Conservation (phyloP, 2,888 invertebrate species). For the Orchestes rusci region DNA sequence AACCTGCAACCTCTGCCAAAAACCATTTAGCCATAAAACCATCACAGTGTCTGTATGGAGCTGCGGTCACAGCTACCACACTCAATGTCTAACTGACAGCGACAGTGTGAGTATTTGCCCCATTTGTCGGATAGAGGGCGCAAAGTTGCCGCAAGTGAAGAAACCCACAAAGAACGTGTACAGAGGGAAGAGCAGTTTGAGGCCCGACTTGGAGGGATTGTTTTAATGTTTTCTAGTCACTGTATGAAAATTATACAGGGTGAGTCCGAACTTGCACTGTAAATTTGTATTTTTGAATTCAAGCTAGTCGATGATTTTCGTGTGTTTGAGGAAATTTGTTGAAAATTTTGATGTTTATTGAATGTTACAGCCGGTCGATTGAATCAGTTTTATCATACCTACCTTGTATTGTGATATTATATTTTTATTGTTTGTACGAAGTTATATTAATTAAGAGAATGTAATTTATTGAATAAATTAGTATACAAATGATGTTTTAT, state of each 20-base stretch:
- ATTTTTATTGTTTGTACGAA: slow-evolving; percentile 24
- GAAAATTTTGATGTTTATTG: no score
- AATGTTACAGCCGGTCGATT: no score
- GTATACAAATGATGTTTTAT: slow-evolving; percentile 5
- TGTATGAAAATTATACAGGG: no score
- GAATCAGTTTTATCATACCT: no score
- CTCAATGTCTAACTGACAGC: slow-evolving; percentile 30
- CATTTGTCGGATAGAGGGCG: slow-evolving; percentile 35
- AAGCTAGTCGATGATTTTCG: no score
- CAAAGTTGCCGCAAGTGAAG: slow-evolving; percentile 28
- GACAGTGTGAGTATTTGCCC: slow-evolving; percentile 36
- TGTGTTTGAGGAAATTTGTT: no score
- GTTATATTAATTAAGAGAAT: slow-evolving; percentile 11
- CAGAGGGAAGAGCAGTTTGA: slow-evolving; percentile 25
- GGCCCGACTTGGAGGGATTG: slow-evolving; percentile 43
- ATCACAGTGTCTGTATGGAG: slow-evolving; percentile 37
- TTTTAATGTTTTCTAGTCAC: slow-evolving; percentile 34
- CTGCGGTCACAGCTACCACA: slow-evolving; percentile 42
- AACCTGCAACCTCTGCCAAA: slow-evolving; percentile 39
- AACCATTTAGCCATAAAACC: slow-evolving; percentile 31
- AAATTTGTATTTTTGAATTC: no score
- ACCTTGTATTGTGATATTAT: slow-evolving; percentile 21
- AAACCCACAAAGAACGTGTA: slow-evolving; percentile 7
- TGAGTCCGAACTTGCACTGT: no score
- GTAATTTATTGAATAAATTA: slow-evolving; percentile 18